These are phyloP conservation scores for Phataginus tetradactyla DNA, from an alignment of 2,797 vertebrate genomes.

Conservation along the genomic window DNA sequence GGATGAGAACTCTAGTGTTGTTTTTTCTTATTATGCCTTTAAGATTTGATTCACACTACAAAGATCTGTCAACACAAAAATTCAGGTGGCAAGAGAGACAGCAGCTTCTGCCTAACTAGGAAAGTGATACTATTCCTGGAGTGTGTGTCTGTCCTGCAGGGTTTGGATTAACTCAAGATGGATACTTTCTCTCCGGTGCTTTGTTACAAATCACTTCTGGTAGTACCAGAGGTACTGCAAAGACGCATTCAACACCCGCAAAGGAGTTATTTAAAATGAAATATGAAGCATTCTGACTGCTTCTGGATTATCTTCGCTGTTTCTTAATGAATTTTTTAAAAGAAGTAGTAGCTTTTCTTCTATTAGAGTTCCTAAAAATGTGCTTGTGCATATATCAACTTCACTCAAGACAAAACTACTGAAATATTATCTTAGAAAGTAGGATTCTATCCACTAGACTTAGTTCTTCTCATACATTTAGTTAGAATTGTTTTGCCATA, in stretches of 20 bases:
- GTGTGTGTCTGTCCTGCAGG: background rate
- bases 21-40: slow-evolving; percentile 29
- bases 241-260: slow-evolving; percentile 36
- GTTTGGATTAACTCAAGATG: slow-evolving; percentile 47
- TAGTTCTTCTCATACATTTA: background rate
- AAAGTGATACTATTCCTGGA: slow-evolving; percentile 18
- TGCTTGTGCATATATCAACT: slow-evolving; percentile 41
- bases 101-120: slow-evolving; percentile 61
- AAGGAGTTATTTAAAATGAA: slow-evolving; percentile 68
- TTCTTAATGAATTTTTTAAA: slow-evolving; percentile 63
- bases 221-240: background rate
- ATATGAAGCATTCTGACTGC: slow-evolving; percentile 48
- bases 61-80: slow-evolving; percentile 63
- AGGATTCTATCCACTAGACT: background rate
- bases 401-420: slow-evolving; percentile 35
- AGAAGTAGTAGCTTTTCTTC: background rate
- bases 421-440: slow-evolving; percentile 49
- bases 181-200: slow-evolving; percentile 2
- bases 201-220: slow-evolving; percentile 50
- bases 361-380: slow-evolving; percentile 22
- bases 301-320: slow-evolving; percentile 40
- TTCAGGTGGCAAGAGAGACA: slow-evolving; percentile 35
- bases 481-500: background rate
- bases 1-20: background rate
- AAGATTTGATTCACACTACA: slow-evolving; percentile 64